Base-by-base conservation (phyloP, 2,797 vertebrate species). In the Clarias platycephalus region DNA sequence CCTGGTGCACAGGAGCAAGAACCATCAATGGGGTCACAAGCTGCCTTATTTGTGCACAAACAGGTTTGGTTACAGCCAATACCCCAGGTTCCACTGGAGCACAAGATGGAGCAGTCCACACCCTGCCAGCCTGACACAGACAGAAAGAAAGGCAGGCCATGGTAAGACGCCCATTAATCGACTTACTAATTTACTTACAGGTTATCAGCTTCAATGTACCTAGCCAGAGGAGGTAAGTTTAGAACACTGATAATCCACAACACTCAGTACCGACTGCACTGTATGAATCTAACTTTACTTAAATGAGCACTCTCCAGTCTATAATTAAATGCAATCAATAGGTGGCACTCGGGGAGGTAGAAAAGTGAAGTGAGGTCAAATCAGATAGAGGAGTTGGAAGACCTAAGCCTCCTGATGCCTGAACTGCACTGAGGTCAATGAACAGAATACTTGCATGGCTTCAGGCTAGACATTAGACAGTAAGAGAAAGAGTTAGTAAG, bases 61-160 rank as follows among this genome's bases (percentile, higher is more conserved):
- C 98, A 99, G 0, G 94, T 96, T 90, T 96, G 95, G 86, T 97
- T 98, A 88, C 98, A 99, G 92, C 92, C 91, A 60, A 97, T 93
- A 68, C 98, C 98, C 98, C 98, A 99, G 0, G 91, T 94, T 9
- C 97, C 97, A 24, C 96, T 97, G 28, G 97, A 95, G 66, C 98
- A 99, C 0, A 96, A 96, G 87, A 97, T 94, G 79, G 96, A 95
- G 86, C 98, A 99, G 88, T 98, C 97, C 24, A 95, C 93, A 44
- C 98, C 97, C 90, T 97, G 97, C 98, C 98, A 99, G 34, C 98
- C 98, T 99, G 84, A 15, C 75, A 78, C 12, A 40, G 34, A 34
- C 37, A 18, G 64, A 80, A 49, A 75, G 37, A 87, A 28, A 72
- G 40, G 28, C 40, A 63, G 60, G 5, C 7, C 28, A 79, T 1